Base-by-base conservation (phyloP, 1,140 invertebrate species). In the Patella vulgata region DNA sequence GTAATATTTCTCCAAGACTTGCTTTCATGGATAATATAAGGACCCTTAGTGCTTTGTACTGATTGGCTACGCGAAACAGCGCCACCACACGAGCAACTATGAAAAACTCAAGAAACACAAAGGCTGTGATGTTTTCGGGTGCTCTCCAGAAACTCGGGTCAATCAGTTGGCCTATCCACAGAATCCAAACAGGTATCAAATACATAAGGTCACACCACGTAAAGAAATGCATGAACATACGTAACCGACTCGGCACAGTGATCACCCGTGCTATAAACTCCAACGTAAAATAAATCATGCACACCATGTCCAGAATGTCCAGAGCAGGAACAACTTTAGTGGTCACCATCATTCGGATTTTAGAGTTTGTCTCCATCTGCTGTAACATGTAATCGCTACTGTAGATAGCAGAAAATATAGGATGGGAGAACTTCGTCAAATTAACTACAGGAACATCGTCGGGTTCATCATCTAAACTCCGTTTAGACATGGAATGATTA, bases 1-100 rank as follows among this genome's bases (percentile, higher is more conserved):
- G 87, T 11, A 66, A 36, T 21, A 80, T 47, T 54, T 78, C 76
- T 4, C 55, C 46, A 17, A 68, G 6, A 42, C 73, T 75, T n/a
- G 66, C 61, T 56, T 58, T 64, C 6, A 78, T 48, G 9, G 71
- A 63, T 1, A 72, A 53, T 14, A 59, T 54, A 5, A 76, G 57
- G 12, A 72, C 65, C 31, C 58, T 51, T 11, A 76, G 40, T n/a
- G 57, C 66, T 30, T 53, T 51, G 51, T 66, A 68, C 25, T 71
- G 54, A 5, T 54, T 40, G 5, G 64, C 52, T 3, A 74, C 52
- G 5, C 64, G 63, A 54, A 70, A 67, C 21, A 76, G 63, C 23
- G 71, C 57, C 17, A 71, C 63, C 14, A 74, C 70, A 28, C 74
- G 33, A 4, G 71, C 40, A 14, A 62, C 33, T 33, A 58, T 59